Percentiles rank a stretch among this genome's conserved stretches.
phyloP scores from a whole-genome alignment of 1,140 invertebrate genomes.

The Drosophila malerkotliana region DNA sequence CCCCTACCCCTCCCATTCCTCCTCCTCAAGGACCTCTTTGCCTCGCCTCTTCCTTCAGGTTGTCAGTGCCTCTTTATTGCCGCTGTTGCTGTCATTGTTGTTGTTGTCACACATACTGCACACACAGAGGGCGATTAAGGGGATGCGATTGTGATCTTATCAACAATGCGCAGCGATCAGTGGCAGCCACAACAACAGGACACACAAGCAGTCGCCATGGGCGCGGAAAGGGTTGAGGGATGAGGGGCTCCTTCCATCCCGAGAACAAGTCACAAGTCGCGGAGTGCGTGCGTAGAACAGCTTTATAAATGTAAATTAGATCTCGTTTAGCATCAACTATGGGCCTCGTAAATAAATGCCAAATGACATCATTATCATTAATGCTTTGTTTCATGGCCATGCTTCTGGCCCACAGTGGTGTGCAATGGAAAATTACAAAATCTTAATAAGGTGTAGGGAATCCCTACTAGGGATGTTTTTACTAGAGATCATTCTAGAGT shows the following conservation, averaged over 20 bases:
- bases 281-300: constrained; percentile 80
- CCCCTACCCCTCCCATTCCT: neutral
- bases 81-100: neutral
- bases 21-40: neutral
- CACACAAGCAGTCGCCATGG: constrained; percentile 64
- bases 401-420: constrained; percentile 31
- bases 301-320: constrained; percentile 84
- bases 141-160: constrained; percentile 77
- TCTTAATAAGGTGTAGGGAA: too few relatives aligned
- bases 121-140: constrained; percentile 55
- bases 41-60: neutral
- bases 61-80: constrained; percentile 41
- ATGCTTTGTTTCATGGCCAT: constrained; percentile 59
- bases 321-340: constrained; percentile 82
- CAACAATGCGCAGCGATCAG: constrained; percentile 72
- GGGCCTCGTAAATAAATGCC: constrained; percentile 83
- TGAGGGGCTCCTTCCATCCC: neutral
- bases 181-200: constrained; percentile 56
- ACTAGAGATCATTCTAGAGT: too few relatives aligned
- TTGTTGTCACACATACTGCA: constrained; percentile 59
- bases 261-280: constrained; percentile 53
- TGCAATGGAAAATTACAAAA: neutral
- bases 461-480: too few relatives aligned
- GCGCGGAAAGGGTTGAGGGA: constrained; percentile 1
- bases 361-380: constrained; percentile 83